These are phyloP conservation scores for Nebria brevicollis DNA, from an alignment of 2,888 invertebrate species.

Conservation along the genomic window DNA sequence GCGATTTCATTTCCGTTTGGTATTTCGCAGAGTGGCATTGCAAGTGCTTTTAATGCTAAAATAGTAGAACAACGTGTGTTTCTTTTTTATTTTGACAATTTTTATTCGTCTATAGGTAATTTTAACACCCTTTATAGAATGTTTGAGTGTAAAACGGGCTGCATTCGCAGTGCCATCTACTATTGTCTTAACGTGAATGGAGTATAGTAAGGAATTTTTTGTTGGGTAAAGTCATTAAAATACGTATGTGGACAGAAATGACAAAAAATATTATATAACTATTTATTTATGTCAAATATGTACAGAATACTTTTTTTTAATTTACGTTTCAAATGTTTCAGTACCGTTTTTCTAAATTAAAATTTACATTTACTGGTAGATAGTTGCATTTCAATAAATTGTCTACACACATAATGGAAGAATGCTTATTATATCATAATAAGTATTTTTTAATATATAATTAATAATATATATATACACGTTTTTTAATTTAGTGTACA, in stretches of 20 bases:
- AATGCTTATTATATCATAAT: conserved; percentile 42
- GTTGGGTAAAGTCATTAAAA: neutral
- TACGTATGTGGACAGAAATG: neutral
- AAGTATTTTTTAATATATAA: conserved; percentile 13
- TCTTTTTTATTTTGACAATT: too few relatives aligned
- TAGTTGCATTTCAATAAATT: conserved; percentile 36
- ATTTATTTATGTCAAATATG: conserved; percentile 45
- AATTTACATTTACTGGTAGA: conserved; percentile 46
- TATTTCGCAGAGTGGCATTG: too few relatives aligned
- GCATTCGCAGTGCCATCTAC: too few relatives aligned
- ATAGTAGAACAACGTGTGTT: too few relatives aligned
- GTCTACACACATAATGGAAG: conserved; percentile 44
- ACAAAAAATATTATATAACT: conserved; percentile 24
- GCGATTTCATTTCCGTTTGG: too few relatives aligned
- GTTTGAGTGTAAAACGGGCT: too few relatives aligned
- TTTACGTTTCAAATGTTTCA: conserved; percentile 29
- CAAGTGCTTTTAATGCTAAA: too few relatives aligned
- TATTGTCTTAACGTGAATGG: too few relatives aligned
- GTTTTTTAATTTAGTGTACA: conserved; percentile 32
- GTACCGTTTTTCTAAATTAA: conserved; percentile 44
- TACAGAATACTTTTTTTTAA: conserved; percentile 39
- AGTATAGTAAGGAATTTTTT: too few relatives aligned
- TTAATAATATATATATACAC: conserved; percentile 33
- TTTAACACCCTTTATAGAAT: too few relatives aligned
- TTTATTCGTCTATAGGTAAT: too few relatives aligned